Conservation (phyloP, 2,888 invertebrate genomes). For the Harmothoe impar region DNA sequence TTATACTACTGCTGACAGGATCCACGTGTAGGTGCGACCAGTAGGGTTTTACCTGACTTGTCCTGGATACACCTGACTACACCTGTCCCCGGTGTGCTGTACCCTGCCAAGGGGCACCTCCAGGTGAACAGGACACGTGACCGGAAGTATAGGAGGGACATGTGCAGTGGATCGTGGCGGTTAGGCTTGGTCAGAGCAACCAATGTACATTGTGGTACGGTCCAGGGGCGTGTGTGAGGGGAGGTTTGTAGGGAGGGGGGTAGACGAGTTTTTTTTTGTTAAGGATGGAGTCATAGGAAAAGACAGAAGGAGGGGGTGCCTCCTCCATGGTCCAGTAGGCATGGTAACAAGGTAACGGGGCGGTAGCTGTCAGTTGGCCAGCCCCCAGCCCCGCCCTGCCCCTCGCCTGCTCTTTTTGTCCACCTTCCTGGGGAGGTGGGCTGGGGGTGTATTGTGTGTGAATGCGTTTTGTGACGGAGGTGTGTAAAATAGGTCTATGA, state of each 20-base stretch:
- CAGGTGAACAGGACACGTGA: not conserved
- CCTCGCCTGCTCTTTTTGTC: constrained; percentile 2
- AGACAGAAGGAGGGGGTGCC: not conserved
- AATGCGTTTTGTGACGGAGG: too few species aligned
- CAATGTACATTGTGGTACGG: not conserved
- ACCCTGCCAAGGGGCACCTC: not conserved
- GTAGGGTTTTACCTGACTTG: too few species aligned
- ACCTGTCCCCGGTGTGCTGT: too few species aligned
- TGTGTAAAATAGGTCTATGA: too few species aligned
- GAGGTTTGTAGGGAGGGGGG: not conserved
- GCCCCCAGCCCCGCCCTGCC: not conserved
- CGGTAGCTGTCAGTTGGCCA: not conserved
- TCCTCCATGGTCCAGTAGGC: not conserved
- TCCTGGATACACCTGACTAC: not conserved
- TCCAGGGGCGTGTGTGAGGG: not conserved
- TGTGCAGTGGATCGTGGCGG: not conserved
- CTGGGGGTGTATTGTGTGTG: too few species aligned
- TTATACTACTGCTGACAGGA: too few species aligned
- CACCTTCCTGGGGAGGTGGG: not conserved
- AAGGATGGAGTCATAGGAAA: not conserved
- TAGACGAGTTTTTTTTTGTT: not conserved
- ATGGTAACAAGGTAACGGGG: not conserved
- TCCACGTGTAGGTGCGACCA: too few species aligned
- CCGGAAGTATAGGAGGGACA: not conserved
- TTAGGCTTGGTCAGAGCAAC: not conserved